phyloP scores from a whole-genome alignment of 2,888 invertebrate genomes.

The Resseliella maxima region DNA sequence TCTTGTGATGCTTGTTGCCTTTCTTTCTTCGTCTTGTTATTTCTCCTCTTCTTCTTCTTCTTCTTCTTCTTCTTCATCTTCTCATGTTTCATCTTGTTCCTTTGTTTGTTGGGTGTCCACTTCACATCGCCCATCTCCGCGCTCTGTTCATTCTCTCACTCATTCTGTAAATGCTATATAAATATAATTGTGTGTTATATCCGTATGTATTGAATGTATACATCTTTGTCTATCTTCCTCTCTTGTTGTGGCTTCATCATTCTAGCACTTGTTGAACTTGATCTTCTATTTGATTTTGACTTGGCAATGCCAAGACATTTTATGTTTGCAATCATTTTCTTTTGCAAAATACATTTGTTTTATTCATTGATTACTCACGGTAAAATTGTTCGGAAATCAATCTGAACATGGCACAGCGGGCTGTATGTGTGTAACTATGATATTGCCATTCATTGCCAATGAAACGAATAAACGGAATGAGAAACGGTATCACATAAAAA shows the following conservation, averaged over 20 bases:
- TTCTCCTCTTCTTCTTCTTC: neutral
- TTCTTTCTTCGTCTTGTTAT: neutral
- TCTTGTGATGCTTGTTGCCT: conserved; percentile 14
- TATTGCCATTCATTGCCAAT: neutral
- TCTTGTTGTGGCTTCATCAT: neutral
- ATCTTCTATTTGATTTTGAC: conserved; percentile 22
- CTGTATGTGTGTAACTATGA: conserved; percentile 37
- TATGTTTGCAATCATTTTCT: conserved; percentile 26
- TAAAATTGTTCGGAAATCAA: conserved; percentile 26
- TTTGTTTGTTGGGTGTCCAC: conserved; percentile 49
- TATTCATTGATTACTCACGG: conserved; percentile 45
- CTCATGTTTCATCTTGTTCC: conserved; percentile 49
- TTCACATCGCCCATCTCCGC: conserved; percentile 14
- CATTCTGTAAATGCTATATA: neutral
- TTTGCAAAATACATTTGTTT: conserved; percentile 41
- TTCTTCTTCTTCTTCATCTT: conserved; percentile 15
- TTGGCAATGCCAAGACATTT: neutral
- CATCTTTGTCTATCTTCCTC: neutral
- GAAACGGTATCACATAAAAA: conserved; percentile 5
- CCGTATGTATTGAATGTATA: neutral
- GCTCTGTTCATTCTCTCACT: neutral
- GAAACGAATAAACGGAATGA: neutral
- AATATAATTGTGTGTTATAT: neutral
- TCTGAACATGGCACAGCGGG: neutral
- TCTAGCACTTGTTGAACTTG: conserved; percentile 18